A percentile compares a stretch with the other conserved stretches of the same genome.
Evolutionary conservation across 2,113 vertebrate species (phyloP).

Genomic region (Zapornia atra): DNA sequence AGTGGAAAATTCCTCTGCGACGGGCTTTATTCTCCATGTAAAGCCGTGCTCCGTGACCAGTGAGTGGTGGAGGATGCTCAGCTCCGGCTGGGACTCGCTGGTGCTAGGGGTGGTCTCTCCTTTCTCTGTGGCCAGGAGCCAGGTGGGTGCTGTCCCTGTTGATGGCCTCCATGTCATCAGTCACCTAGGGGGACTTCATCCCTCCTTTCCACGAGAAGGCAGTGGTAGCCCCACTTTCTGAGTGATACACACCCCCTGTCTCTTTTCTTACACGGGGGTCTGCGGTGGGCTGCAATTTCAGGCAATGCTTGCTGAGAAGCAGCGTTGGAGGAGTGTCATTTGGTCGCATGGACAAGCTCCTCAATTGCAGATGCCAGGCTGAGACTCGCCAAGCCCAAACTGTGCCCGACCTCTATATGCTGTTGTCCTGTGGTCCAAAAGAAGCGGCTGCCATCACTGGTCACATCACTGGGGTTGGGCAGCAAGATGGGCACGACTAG

Average conservation of each 20-base stretch:
- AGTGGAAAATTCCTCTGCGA: slow-evolving; percentile 11
- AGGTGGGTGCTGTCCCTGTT: not conserved
- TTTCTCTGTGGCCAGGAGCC: accelerated
- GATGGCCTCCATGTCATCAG: accelerated
- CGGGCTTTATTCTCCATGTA: not conserved
- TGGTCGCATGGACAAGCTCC: not conserved
- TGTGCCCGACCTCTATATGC: not conserved
- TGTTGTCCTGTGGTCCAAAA: not conserved
- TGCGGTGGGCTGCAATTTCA: not conserved
- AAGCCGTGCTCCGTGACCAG: accelerated
- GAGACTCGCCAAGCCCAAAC: not conserved
- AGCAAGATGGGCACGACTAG: not conserved
- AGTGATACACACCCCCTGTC: too few species aligned
- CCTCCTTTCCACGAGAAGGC: not conserved
- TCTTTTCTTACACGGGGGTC: not conserved
- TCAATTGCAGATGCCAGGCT: not conserved
- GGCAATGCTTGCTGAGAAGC: not conserved
- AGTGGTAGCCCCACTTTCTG: not conserved
- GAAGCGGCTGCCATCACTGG: not conserved
- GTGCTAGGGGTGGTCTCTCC: not conserved
- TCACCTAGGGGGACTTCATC: not conserved
- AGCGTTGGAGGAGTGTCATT: accelerated
- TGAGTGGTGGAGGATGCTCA: not conserved
- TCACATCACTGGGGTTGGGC: not conserved
- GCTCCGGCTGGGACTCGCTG: accelerated